Percentiles rank a stretch among this genome's conserved stretches.
phyloP scores from a whole-genome alignment of 2,888 invertebrate species.

The Agrenia bidenticulata region DNA sequence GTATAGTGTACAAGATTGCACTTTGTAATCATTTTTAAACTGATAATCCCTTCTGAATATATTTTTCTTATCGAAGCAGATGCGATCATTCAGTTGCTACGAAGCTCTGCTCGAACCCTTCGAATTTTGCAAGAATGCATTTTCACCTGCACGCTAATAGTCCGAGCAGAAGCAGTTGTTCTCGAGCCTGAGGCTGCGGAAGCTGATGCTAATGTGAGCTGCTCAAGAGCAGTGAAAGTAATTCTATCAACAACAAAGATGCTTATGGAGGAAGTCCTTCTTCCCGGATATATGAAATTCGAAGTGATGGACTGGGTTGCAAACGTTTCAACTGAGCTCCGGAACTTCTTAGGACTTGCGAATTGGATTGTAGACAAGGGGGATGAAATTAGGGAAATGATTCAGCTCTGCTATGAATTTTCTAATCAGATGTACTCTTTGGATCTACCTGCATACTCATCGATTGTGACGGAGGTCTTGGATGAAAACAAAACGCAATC shows the following conservation, averaged over 20 bases:
- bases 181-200: no score
- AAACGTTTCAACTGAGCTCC: conserved; percentile 13
- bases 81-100: no score
- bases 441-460: no score
- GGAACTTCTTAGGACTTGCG: conserved; percentile 16
- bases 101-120: neutral
- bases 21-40: conserved; percentile 24
- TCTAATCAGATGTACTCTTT: conserved; percentile 12
- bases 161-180: neutral
- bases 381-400: conserved; percentile 29
- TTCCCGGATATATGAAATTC: neutral
- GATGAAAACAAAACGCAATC: no score
- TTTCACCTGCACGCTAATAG: no score
- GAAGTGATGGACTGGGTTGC: conserved; percentile 21
- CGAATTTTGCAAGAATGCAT: no score
- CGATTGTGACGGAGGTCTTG: no score
- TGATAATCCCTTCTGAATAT: conserved; percentile 14
- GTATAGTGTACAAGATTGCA: no score
- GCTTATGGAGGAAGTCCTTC: conserved; percentile 17
- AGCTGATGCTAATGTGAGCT: conserved; percentile 15
- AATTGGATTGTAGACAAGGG: conserved; percentile 26
- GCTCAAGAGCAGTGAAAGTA: conserved; percentile 13
- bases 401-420: conserved; percentile 29
- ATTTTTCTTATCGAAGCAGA: conserved; percentile 22
- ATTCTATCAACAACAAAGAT: conserved; percentile 12